A percentile compares a stretch with the other conserved stretches of the same genome.
These are phyloP conservation scores for Deroplatys truncata DNA, from an alignment of 2,888 invertebrate species.

Conservation along the genomic window DNA sequence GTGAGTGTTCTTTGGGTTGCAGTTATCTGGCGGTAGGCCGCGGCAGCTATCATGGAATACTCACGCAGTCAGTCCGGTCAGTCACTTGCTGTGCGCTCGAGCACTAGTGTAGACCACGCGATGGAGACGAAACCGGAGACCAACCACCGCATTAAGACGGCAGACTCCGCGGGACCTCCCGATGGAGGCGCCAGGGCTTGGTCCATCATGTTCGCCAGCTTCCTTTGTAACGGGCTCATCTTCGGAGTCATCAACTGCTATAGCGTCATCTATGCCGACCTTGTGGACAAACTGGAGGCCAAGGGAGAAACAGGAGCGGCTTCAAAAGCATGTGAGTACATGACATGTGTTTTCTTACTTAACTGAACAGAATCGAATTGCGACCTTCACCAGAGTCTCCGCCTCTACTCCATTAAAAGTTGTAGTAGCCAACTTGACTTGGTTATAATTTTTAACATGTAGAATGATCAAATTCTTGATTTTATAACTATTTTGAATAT, in stretches of 20 bases:
- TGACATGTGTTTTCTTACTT: background rate
- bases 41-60: background rate
- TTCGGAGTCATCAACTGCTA: conserved; percentile 90
- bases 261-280: conserved; percentile 70
- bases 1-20: background rate
- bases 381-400: no score
- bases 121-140: background rate
- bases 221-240: conserved; percentile 83
- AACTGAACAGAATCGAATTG: no score
- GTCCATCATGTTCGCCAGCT: conserved; percentile 77
- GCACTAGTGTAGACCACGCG: background rate
- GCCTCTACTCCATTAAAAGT: no score
- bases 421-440: no score
- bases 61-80: background rate
- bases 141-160: background rate
- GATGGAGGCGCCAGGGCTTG: conserved; percentile 79
- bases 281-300: conserved; percentile 59
- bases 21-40: background rate
- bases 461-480: no score
- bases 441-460: no score
- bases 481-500: no score
- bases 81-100: background rate
- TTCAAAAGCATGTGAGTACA: conserved; percentile 74
- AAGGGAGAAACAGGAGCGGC: conserved; percentile 66
- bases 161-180: conserved; percentile 41